phyloP scores from a whole-genome alignment of 2,797 vertebrate genomes.

The Balearica regulorum region DNA sequence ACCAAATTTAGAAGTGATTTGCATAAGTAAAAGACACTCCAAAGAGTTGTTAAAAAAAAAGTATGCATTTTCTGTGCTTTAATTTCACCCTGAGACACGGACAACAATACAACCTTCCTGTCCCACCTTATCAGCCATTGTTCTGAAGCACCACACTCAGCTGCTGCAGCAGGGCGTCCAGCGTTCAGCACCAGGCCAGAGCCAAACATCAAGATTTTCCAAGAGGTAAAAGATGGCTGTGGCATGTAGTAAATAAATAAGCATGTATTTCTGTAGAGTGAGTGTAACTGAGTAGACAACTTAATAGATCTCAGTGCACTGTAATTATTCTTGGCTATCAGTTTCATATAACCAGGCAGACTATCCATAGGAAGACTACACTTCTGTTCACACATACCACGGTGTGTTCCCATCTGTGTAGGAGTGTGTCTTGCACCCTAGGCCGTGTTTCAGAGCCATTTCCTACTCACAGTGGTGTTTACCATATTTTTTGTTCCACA shows the following conservation, averaged over 20 bases:
- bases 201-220: not conserved
- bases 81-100: not conserved
- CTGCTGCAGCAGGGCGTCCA: not conserved
- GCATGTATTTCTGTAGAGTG: not conserved
- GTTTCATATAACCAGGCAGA: not conserved
- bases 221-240: not conserved
- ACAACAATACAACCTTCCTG: not conserved
- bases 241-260: not conserved
- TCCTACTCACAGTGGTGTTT: not conserved
- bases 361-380: not conserved
- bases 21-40: not conserved
- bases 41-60: not conserved
- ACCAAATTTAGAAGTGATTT: not conserved
- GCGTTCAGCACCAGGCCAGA: not conserved
- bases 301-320: not conserved
- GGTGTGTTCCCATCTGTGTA: not conserved
- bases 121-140: not conserved
- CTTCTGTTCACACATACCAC: not conserved
- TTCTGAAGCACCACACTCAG: not conserved
- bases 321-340: not conserved
- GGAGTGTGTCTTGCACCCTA: fast-evolving
- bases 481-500: not conserved
- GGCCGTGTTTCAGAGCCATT: not conserved
- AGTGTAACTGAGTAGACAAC: not conserved
- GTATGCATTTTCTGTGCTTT: not conserved